Percentiles rank a stretch among this genome's conserved stretches.
These are phyloP conservation scores for Coenonympha arcania DNA, from an alignment of 2,888 invertebrate species.

Conservation along the genomic window DNA sequence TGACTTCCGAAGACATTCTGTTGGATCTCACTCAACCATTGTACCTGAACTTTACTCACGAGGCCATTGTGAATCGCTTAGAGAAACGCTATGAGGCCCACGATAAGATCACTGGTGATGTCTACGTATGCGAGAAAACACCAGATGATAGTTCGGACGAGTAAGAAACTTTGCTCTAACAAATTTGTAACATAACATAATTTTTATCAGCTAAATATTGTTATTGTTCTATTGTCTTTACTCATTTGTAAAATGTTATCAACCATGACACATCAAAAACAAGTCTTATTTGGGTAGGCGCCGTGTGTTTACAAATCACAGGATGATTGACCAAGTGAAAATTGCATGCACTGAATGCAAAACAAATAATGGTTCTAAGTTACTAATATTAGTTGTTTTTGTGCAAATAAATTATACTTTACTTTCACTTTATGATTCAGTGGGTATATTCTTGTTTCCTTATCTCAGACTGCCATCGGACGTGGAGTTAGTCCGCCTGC, in stretches of 20 bases:
- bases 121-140: conserved; percentile 81
- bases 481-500: conserved; percentile 83
- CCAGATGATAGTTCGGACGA: conserved; percentile 75
- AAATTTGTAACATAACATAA: background rate
- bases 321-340: background rate
- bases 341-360: background rate
- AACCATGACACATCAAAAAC: no score
- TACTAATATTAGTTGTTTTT: no score
- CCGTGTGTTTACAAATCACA: background rate
- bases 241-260: no score
- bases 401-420: no score
- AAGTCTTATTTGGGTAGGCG: no score
- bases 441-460: background rate
- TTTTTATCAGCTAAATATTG: background rate
- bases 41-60: conserved; percentile 90
- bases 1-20: conserved; percentile 83
- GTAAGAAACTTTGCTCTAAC: conserved; percentile 46
- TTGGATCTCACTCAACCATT: conserved; percentile 86
- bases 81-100: conserved; percentile 78
- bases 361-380: no score
- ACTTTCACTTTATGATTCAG: no score
- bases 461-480: conserved; percentile 74
- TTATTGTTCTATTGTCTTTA: no score
- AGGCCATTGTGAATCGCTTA: conserved; percentile 84
- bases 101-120: conserved; percentile 86